Evolutionary conservation across 2,113 vertebrate species (phyloP), one percentile per base, ranked within the genome.

Genomic region (Prunella fulvescens): DNA sequence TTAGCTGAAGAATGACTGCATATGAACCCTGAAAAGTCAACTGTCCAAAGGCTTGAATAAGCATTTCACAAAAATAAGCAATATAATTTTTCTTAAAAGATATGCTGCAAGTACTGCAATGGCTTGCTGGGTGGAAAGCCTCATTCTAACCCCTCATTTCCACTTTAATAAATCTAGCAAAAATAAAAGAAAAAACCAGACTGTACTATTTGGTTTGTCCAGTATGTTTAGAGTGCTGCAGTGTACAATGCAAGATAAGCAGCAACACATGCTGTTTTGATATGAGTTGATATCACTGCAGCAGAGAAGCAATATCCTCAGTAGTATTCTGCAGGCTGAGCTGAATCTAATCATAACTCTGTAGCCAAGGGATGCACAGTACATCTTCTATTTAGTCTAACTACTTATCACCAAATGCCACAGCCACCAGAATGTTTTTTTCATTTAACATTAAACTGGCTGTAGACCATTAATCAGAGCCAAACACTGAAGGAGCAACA

Each of bases 391-490:
- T 94, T 95, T 82, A 90, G 77, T 73, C 76, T 79, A 96, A 83
- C 81, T 92, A 92, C 95, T 97, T 97, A 97, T 96, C 92, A 91
- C 60, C 88, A 93, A 96, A 91, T 70, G 66, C 79, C 96, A 96
- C 88, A 90, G 88, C 69, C 77, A 83, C 58, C 15, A 10, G 66
- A 95, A 95, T 54, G 64, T 7, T 73, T 76, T 91, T 80, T 60
- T 50, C 80, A 78, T 95, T 86, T 93, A 96, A 91, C 60, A 44
- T 84, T 60, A 91, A 86, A 53, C 65, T 70, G 86, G 65, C 47
- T 26, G 15, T 26, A 76, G 67, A 83, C 40, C 65, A 77, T 58
- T 96, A 95, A 73, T 90, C 76, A 92, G 89, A 90, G 80, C 80
- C 70, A 81, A 96, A 81, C 7, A 51, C 25, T 22, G 67, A 94